Percentiles rank a stretch among this genome's conserved stretches.
Evolutionary conservation across 1,140 invertebrate species (phyloP).

Genomic region (Diorhabda elongata): DNA sequence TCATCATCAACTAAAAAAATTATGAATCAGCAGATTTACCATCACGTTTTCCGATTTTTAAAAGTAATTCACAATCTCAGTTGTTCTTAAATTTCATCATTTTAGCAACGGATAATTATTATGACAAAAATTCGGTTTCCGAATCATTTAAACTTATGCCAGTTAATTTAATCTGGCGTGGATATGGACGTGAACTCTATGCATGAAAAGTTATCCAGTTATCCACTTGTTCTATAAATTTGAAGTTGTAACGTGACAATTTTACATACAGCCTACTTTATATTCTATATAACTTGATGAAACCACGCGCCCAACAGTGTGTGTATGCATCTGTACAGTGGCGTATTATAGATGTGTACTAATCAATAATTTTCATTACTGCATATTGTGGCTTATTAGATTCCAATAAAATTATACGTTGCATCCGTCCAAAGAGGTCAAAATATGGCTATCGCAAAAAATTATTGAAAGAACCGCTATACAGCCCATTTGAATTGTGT

Average conservation of each 20-base stretch:
- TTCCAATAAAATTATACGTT: too few species aligned
- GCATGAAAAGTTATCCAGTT: constrained; percentile 45
- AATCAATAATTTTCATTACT: neutral
- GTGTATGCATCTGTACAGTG: constrained; percentile 21
- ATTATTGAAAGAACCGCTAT: too few species aligned
- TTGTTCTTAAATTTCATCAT: neutral
- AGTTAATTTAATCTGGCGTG: constrained; percentile 42
- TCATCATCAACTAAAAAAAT: too few species aligned
- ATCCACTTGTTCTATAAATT: constrained; percentile 44
- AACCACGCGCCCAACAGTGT: constrained; percentile 25
- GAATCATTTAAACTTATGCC: constrained; percentile 37
- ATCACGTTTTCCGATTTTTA: constrained; percentile 1
- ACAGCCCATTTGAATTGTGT: too few species aligned
- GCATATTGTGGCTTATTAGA: neutral
- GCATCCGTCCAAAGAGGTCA: too few species aligned
- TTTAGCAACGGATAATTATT: neutral
- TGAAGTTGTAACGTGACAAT: constrained; percentile 43
- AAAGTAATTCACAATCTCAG: neutral
- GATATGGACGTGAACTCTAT: constrained; percentile 31
- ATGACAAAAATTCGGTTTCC: constrained; percentile 17
- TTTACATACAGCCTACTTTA: constrained; percentile 44
- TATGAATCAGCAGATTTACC: too few species aligned
- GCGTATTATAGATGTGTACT: neutral
- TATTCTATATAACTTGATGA: constrained; percentile 43
- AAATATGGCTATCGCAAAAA: too few species aligned